A percentile compares a stretch with the other conserved stretches of the same genome.
Conservation (phyloP, 2,888 invertebrate genomes). For the Steinernema hermaphroditum region DNA sequence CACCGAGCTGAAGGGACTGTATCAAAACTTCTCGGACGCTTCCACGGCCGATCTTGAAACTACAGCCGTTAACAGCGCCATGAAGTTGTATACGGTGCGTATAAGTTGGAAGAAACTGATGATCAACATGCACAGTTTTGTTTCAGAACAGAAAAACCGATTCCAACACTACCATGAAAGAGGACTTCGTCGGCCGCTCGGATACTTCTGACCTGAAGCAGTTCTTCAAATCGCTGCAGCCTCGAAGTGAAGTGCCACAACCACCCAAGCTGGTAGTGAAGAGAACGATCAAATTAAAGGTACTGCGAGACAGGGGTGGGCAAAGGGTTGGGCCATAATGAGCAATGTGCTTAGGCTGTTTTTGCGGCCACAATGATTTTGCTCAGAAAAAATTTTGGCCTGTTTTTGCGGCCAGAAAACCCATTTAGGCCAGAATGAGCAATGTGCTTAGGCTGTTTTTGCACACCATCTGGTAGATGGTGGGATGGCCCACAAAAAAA, state of each 20-base stretch:
- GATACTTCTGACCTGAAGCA: not conserved
- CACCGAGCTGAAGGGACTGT: conserved; percentile 4
- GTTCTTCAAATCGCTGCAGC: conserved; percentile 12
- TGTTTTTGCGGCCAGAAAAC: no score
- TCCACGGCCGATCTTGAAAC: not conserved
- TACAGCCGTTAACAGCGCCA: not conserved
- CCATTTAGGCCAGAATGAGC: no score
- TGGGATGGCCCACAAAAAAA: no score
- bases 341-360: no score
- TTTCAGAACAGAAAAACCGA: not conserved
- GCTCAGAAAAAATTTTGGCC: no score
- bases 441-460: no score
- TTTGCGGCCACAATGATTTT: no score
- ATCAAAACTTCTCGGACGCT: conserved; percentile 4
- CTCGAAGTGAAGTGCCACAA: no score
- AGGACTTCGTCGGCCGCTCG: not conserved
- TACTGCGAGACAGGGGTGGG: no score
- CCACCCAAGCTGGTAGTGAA: not conserved
- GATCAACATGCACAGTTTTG: not conserved
- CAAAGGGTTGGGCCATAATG: no score
- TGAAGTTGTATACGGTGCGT: conserved; percentile 2
- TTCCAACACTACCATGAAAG: not conserved
- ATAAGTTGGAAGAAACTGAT: not conserved
- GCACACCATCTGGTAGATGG: no score
- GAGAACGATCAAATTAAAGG: conserved; percentile 13